phyloP scores from a whole-genome alignment of 2,888 invertebrate species.

The Harpalus rubripes region DNA sequence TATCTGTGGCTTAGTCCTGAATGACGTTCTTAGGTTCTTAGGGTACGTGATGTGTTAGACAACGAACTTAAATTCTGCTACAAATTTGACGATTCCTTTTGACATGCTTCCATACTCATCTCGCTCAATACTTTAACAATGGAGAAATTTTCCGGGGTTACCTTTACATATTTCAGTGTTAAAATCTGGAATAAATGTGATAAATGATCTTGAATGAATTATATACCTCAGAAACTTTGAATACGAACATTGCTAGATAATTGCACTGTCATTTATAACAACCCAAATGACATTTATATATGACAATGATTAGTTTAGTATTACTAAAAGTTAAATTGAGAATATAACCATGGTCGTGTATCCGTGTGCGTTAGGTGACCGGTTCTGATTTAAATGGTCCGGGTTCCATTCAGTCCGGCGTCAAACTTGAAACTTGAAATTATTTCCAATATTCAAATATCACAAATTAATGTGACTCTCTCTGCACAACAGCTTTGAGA shows the following conservation, averaged over 20 bases:
- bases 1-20: constrained; percentile 3
- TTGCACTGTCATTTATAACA: not conserved
- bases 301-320: no score
- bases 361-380: no score
- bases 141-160: not conserved
- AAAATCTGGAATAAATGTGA: not conserved
- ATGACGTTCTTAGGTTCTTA: constrained; percentile 5
- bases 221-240: not conserved
- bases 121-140: not conserved
- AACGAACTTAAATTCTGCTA: constrained; percentile 6
- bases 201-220: constrained; percentile 4
- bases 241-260: not conserved
- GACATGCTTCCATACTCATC: not conserved
- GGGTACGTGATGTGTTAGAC: not conserved
- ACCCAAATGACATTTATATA: not conserved
- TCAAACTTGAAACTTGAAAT: no score
- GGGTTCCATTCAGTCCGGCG: no score
- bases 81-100: not conserved
- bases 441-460: no score
- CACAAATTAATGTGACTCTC: no score
- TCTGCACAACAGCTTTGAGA: no score
- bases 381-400: no score
- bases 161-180: not conserved
- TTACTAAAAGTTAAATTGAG: no score
- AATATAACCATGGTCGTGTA: no score